Evolutionary conservation across 2,113 vertebrate species (phyloP).

Genomic region (Osmerus mordax): DNA sequence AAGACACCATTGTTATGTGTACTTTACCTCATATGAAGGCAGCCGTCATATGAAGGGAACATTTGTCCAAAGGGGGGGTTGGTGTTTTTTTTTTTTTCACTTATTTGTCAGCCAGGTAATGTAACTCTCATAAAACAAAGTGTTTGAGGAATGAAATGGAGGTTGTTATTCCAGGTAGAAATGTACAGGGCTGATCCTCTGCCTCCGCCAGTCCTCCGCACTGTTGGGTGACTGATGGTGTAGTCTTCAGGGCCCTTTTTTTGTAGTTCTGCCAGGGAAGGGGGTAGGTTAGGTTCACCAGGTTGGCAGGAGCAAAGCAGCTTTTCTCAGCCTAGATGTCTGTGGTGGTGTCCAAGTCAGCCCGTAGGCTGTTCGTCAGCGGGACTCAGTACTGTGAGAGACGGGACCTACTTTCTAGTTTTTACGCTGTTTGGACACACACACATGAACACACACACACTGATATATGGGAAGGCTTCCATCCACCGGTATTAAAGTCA

Average conservation of each 20-base stretch:
- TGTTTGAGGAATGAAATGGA: too few relatives aligned
- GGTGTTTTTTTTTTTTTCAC: not conserved
- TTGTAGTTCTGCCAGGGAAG: not conserved
- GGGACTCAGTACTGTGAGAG: slow-evolving; percentile 48
- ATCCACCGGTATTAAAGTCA: not conserved
- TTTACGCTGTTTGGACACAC: slow-evolving; percentile 29
- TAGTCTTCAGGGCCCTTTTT: not conserved
- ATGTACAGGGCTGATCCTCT: too few relatives aligned
- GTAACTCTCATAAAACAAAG: too few relatives aligned
- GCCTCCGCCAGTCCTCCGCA: too few relatives aligned
- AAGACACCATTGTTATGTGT: not conserved
- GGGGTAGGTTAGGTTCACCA: not conserved
- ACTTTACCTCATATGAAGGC: not conserved
- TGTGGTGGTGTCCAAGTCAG: not conserved
- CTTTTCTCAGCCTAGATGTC: not conserved
- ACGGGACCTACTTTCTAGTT: slow-evolving; percentile 38
- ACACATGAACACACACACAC: not conserved
- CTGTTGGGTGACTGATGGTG: not conserved
- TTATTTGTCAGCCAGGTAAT: not conserved
- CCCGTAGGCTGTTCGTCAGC: slow-evolving; percentile 22
- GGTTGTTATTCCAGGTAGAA: too few relatives aligned
- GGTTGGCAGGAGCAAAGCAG: not conserved
- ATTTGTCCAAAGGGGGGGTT: not conserved
- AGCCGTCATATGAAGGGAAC: not conserved
- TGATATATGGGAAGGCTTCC: not conserved